Conservation (phyloP, 2,797 vertebrate species). For the Anabas testudineus region DNA sequence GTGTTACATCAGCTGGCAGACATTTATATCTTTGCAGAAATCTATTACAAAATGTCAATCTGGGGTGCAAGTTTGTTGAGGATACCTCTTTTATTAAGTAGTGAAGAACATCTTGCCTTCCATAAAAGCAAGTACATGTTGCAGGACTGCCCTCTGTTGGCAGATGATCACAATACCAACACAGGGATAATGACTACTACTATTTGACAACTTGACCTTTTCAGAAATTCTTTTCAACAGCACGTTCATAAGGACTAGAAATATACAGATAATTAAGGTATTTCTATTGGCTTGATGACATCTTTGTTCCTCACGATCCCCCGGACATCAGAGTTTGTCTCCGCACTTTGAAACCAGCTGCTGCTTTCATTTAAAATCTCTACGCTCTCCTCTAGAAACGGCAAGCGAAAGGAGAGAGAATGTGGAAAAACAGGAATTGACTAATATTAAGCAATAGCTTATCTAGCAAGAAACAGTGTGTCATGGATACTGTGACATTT, state of each 20-base stretch:
- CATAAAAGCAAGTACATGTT: not conserved
- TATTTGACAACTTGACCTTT: too few relatives aligned
- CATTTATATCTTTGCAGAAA: not conserved
- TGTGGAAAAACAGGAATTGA: constrained; percentile 11
- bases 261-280: constrained; percentile 56
- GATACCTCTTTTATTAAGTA: constrained; percentile 6
- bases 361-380: constrained; percentile 76
- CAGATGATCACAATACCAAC: not conserved
- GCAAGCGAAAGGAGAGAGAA: constrained; percentile 73
- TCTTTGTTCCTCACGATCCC: constrained; percentile 86
- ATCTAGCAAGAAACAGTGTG: not conserved
- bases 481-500: not conserved
- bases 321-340: constrained; percentile 80
- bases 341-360: constrained; percentile 78
- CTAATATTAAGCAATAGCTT: not conserved
- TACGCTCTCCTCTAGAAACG: constrained; percentile 81
- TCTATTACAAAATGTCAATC: not conserved
- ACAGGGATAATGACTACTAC: too few relatives aligned
- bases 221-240: too few relatives aligned
- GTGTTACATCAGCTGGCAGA: not conserved
- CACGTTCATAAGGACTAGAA: not conserved
- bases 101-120: not conserved
- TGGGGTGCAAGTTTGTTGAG: not conserved
- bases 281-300: constrained; percentile 81
- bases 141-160: constrained; percentile 12